These are phyloP conservation scores for Hecatera dysodea DNA, from an alignment of 2,888 invertebrate genomes.

Conservation along the genomic window DNA sequence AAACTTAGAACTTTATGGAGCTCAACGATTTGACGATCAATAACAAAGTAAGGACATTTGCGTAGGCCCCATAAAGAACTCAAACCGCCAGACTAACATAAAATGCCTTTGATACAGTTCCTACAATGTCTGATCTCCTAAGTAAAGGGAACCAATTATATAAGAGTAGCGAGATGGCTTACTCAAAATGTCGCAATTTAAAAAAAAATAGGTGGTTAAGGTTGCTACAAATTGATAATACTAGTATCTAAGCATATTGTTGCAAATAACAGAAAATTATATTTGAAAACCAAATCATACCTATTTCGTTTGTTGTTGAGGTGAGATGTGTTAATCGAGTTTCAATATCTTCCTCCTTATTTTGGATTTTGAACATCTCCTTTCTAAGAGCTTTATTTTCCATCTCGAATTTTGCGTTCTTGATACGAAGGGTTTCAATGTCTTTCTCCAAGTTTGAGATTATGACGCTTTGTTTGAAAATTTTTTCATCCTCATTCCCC, in stretches of 20 bases:
- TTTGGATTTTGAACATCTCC: conserved; percentile 7
- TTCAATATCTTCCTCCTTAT: conserved; percentile 49
- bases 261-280: not conserved
- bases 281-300: conserved; percentile 9
- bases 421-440: conserved; percentile 23
- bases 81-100: no score
- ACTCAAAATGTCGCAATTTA: no score
- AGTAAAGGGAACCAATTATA: no score
- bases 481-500: conserved; percentile 11
- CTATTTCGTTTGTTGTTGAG: conserved; percentile 15
- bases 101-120: no score
- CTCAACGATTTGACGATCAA: no score
- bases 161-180: no score
- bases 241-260: not conserved
- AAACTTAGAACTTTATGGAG: no score
- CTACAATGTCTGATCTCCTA: no score
- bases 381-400: conserved; percentile 18
- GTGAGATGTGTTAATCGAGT: not conserved
- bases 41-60: no score
- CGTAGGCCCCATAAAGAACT: no score
- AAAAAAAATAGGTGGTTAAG: no score
- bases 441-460: conserved; percentile 46
- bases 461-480: conserved; percentile 16
- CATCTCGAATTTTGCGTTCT: conserved; percentile 32
- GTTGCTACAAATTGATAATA: no score